Evolutionary conservation across 2,113 vertebrate genomes (phyloP), one percentile per base, ranked within the genome.

Genomic region (Bubo blakistoni): DNA sequence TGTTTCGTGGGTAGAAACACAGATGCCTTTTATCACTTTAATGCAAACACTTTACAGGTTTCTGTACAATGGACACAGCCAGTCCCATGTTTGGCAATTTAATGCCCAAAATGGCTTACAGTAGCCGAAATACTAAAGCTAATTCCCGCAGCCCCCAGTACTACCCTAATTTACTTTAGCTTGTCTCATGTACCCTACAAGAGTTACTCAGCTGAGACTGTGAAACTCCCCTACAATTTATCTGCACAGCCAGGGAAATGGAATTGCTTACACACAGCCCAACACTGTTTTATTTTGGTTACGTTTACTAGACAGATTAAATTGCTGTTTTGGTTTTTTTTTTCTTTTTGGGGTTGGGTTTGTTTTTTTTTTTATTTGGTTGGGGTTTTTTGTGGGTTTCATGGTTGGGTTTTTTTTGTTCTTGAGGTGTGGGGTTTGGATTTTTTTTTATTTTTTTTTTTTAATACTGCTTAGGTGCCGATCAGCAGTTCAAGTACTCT

Each of bases 121-220:
- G 11, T 7, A 24, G 24, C 67, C 55, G 17, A n/a, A 10, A 12
- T 5, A 38, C 40, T 15, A 36, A 34, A 52, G 34, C 6, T 29
- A 27, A 15, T 12, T 2, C 7, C 8, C 9, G 8, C 5, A 1
- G 1, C 4, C 17, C 24, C 34, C 36, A 21, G 29, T 3, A 15
- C 44, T 6, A 25, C 69, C 19, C 36, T 11, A 8, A 34, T 38
- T 69, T 26, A 16, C 49, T 54, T 29, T 1, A 19, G 17, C 27
- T 36, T 30, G 10, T 19, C 20, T 34, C n/a, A 10, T 0, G 3
- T 7, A 26, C 14, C 49, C 44, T 18, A 11, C 20, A 16, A 30
- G 8, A 30, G 3, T 20, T 13, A 8, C 4, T 26, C 27, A 67
- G 71, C n/a, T 10, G 7, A 49, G 42, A 38, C 40, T 42, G 17